A percentile compares a stretch with the other conserved stretches of the same genome.
Evolutionary conservation across 2,888 invertebrate genomes (phyloP).

Genomic region (Oscheius sp.): DNA sequence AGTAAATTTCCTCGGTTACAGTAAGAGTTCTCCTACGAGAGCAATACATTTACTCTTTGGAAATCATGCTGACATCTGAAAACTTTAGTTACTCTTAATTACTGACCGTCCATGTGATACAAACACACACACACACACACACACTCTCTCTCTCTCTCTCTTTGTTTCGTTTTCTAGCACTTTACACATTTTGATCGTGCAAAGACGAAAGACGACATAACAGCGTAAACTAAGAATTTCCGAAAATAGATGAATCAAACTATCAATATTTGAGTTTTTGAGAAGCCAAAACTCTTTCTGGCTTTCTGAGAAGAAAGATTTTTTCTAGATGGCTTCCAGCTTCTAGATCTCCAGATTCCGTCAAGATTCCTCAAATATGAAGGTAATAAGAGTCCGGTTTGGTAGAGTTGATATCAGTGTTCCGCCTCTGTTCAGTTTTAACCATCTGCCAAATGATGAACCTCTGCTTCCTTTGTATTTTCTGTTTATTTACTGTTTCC

Average conservation of each 20-base stretch:
- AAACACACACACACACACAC: not conserved
- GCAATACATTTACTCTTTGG: too few relatives aligned
- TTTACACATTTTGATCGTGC: not conserved
- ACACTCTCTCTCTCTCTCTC: not conserved
- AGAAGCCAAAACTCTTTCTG: too few relatives aligned
- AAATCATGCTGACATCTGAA: too few relatives aligned
- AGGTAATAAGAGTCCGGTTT: not conserved
- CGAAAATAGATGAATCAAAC: not conserved
- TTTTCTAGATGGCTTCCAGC: too few relatives aligned
- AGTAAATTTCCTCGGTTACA: too few relatives aligned
- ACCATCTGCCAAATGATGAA: not conserved
- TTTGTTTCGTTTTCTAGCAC: too few relatives aligned
- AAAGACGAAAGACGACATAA: slow-evolving; percentile 14
- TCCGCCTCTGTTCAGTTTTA: not conserved
- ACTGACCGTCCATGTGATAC: too few relatives aligned
- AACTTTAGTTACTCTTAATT: too few relatives aligned
- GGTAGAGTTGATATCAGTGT: not conserved
- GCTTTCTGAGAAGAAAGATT: too few relatives aligned
- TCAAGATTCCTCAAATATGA: not conserved
- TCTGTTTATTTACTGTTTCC: not conserved
- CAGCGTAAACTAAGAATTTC: not conserved
- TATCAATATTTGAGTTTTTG: not conserved
- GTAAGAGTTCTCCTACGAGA: too few relatives aligned
- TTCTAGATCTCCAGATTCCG: too few relatives aligned
- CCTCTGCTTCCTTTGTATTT: not conserved